Evolutionary conservation across 2,888 invertebrate genomes (phyloP), one percentile per base, ranked within the genome.

Genomic region (Myopa tessellatipennis): DNA sequence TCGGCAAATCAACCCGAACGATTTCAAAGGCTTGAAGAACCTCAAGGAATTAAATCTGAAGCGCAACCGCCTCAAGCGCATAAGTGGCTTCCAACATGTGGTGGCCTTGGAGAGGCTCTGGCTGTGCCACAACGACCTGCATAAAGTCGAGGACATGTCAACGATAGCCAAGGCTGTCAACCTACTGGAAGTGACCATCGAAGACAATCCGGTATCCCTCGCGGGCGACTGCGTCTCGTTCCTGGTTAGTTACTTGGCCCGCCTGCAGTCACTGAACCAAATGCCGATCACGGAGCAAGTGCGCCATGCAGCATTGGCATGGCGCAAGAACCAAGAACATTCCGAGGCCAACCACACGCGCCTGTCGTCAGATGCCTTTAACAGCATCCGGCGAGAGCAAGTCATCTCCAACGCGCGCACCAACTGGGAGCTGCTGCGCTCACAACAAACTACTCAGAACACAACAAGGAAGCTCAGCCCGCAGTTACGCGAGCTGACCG

Each of bases 1-100:
- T 76, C 92, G 93, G 82, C 92, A 91, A 82, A 93, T 98, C 76
- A 94, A 94, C 68, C 91, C 91, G 79, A 92, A 93, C 78, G 96
- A 97, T 86, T 92, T 98, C 77, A 91, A 92, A 81, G 97, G 96
- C 0, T 90, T 98, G 79, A 90, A 91, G 40, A 93, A 94, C 4
- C 89, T 98, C 60, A 93, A 95, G 81, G 98, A 98, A 87, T 90
- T 98, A 73, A 98, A 98, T 90, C 90, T 98, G 60, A 93, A 96
- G 84, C 91, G 97, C 75, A 98, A 98, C 89, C 92, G 94, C 81
- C 91, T 98, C 73, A 93, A 93, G 82, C 94, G 94, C 81, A 90
- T 97, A 81, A 90, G 93, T 79, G 96, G 97, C 36, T 95, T 97
- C 85, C 94, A 94, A 81, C 93, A 94, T 92, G 94, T 79, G 93